Evolutionary conservation across 2,113 vertebrate species (phyloP).

Genomic region (Calypte anna): DNA sequence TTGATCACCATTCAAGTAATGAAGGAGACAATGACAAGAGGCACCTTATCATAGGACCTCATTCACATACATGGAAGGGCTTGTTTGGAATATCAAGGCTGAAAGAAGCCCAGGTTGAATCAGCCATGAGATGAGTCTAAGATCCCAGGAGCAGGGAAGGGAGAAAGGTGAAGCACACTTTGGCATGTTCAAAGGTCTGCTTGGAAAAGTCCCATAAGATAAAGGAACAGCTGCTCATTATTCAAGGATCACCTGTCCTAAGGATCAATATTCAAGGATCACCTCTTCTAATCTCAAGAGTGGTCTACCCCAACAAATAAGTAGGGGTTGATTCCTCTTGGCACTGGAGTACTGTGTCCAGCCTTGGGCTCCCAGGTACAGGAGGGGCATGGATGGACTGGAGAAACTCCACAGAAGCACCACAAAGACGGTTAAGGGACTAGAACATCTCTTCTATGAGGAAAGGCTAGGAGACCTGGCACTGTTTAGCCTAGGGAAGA

Average conservation of each 20-base stretch:
- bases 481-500: too few relatives aligned
- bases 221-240: not conserved
- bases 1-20: not conserved
- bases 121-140: not conserved
- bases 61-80: not conserved
- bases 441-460: too few relatives aligned
- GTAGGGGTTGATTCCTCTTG: fast-evolving
- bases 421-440: too few relatives aligned
- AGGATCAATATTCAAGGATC: not conserved
- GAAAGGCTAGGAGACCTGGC: too few relatives aligned
- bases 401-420: not conserved
- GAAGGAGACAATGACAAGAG: not conserved
- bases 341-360: not conserved
- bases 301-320: not conserved
- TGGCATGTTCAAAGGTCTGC: not conserved
- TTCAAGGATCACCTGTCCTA: not conserved
- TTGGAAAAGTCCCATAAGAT: not conserved
- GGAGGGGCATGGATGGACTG: not conserved
- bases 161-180: not conserved
- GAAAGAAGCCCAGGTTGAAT: not conserved
- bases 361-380: not conserved
- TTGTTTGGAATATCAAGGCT: not conserved
- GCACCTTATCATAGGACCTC: not conserved
- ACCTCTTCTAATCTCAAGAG: not conserved
- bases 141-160: not conserved